A percentile compares a stretch with the other conserved stretches of the same genome.
Conservation (phyloP, 2,113 vertebrate genomes). For the Orthochromis indermauri region DNA sequence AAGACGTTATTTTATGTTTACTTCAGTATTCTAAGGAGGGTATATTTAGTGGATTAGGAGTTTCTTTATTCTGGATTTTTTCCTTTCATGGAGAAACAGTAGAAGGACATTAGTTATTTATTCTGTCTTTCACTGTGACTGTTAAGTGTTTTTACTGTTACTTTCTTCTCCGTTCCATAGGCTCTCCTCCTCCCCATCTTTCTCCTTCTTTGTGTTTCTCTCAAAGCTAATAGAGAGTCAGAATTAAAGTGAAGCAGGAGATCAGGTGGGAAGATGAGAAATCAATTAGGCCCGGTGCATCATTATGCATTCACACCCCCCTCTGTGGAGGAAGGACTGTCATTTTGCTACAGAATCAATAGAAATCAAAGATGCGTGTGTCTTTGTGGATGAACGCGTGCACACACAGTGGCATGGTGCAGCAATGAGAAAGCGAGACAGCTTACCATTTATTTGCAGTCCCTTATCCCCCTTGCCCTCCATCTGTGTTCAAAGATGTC, state of each 20-base stretch:
- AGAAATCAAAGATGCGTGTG: slow-evolving; percentile 44
- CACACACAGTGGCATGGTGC: not conserved
- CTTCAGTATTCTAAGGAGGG: not conserved
- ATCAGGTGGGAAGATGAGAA: slow-evolving; percentile 64
- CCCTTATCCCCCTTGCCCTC: not conserved
- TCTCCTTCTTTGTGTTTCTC: not conserved
- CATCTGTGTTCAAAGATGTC: slow-evolving; percentile 5
- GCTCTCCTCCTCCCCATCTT: not conserved
- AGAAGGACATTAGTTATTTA: not conserved
- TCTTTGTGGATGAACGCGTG: not conserved
- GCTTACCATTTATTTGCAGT: not conserved
- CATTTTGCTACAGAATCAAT: slow-evolving; percentile 58
- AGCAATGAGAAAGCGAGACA: not conserved
- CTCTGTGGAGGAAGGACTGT: slow-evolving; percentile 27
- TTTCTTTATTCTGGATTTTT: not conserved
- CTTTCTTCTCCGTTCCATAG: not conserved
- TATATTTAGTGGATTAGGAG: not conserved
- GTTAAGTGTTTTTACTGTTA: not conserved
- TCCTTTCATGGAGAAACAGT: not conserved
- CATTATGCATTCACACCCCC: slow-evolving; percentile 46
- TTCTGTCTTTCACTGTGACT: not conserved
- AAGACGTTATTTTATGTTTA: not conserved
- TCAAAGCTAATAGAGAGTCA: slow-evolving; percentile 27
- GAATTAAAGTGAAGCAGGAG: slow-evolving; percentile 34
- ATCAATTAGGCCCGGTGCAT: slow-evolving; percentile 66